Evolutionary conservation across 23 tunicate species (phyloP).

Genomic region (Pegea sp.): DNA sequence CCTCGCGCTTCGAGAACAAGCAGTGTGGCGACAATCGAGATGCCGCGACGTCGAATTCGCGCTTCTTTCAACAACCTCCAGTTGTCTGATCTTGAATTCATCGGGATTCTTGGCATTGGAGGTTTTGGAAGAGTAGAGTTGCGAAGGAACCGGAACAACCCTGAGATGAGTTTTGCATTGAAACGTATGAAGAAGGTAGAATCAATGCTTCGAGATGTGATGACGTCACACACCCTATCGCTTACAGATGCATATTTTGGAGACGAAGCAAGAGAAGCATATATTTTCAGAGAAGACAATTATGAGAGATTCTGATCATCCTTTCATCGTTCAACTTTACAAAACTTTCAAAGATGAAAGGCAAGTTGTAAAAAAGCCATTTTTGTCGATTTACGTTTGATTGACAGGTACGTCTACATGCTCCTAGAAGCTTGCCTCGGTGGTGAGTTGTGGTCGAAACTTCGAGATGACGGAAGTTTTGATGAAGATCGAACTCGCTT

Average conservation of each 20-base stretch:
- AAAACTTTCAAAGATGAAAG: constrained; percentile 40
- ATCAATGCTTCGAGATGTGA: not conserved
- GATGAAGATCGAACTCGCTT: constrained; percentile 58
- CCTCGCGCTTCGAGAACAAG: constrained; percentile 8
- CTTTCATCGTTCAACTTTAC: constrained; percentile 56
- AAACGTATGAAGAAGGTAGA: constrained; percentile 93
- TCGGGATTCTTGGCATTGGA: constrained; percentile 71
- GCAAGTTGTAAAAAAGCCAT: constrained; percentile 2
- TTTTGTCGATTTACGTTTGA: not conserved
- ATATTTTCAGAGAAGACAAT: constrained; percentile 54
- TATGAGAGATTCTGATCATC: constrained; percentile 40
- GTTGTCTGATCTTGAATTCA: constrained; percentile 34
- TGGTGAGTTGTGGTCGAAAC: constrained; percentile 77
- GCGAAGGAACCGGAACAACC: constrained; percentile 7
- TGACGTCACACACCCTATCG: too few species aligned
- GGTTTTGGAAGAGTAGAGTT: constrained; percentile 95
- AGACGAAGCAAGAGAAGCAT: constrained; percentile 53
- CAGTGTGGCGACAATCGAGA: constrained; percentile 2
- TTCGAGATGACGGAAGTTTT: constrained; percentile 55
- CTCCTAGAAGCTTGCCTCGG: constrained; percentile 91
- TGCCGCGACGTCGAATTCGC: constrained; percentile 13
- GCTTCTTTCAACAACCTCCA: constrained; percentile 13
- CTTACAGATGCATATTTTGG: constrained; percentile 43
- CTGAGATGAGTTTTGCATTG: constrained; percentile 44
- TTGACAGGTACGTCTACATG: constrained; percentile 70